phyloP scores from a whole-genome alignment of 2,888 invertebrate genomes.

The Halocaridina rubra region DNA sequence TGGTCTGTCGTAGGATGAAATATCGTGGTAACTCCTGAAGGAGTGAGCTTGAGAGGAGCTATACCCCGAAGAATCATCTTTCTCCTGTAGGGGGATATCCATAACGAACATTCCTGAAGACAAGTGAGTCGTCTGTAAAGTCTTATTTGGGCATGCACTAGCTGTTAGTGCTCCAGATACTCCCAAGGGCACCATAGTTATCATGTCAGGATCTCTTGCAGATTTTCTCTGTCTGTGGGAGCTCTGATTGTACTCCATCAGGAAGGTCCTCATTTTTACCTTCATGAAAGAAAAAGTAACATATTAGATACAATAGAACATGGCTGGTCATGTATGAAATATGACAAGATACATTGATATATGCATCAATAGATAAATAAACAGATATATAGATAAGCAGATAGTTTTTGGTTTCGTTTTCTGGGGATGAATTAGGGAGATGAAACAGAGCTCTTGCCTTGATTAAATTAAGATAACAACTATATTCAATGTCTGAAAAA shows the following conservation, averaged over 20 bases:
- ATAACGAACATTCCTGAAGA: too few species aligned
- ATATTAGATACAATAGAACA: too few species aligned
- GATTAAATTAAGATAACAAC: too few species aligned
- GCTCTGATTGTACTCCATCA: conserved; percentile 33
- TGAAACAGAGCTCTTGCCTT: too few species aligned
- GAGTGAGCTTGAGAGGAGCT: conserved; percentile 33
- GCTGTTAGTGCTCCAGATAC: neutral
- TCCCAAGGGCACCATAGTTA: conserved; percentile 22
- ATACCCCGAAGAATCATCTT: conserved; percentile 23
- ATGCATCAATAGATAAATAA: too few species aligned
- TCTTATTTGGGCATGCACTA: neutral
- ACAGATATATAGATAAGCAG: too few species aligned
- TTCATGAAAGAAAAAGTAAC: neutral
- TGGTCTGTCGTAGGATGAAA: neutral
- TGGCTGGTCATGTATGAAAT: too few species aligned
- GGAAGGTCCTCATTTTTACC: conserved; percentile 25
- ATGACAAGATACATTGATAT: too few species aligned
- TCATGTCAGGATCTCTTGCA: conserved; percentile 11
- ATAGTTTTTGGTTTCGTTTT: too few species aligned
- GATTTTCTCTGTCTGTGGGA: conserved; percentile 4
- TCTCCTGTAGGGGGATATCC: too few species aligned
- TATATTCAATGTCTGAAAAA: too few species aligned
- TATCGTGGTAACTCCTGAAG: conserved; percentile 33
- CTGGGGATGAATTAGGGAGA: too few species aligned
- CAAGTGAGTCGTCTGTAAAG: neutral